These are phyloP conservation scores for Gymnocephalus cernua DNA, from an alignment of 2,113 vertebrate species.

Conservation along the genomic window DNA sequence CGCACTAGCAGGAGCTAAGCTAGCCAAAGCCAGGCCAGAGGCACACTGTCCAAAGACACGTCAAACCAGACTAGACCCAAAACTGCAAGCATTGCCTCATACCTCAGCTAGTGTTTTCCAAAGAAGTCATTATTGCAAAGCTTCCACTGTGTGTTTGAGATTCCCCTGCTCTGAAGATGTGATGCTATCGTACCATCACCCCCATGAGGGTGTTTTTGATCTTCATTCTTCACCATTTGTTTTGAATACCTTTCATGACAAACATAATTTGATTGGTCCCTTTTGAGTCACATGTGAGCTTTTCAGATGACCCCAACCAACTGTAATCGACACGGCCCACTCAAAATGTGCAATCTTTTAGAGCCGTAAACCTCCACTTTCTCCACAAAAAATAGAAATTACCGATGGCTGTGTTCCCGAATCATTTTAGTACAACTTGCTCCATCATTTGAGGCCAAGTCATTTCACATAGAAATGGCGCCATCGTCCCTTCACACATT, in stretches of 20 bases:
- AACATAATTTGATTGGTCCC: conserved; percentile 34
- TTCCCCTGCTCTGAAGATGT: background rate
- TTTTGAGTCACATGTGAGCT: conserved; percentile 11
- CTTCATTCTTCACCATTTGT: conserved; percentile 17
- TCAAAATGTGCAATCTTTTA: conserved; percentile 14
- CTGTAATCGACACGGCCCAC: background rate
- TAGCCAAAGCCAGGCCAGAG: conserved; percentile 17
- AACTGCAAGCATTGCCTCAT: conserved; percentile 14
- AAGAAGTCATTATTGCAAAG: conserved; percentile 26
- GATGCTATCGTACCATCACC: conserved; percentile 37
- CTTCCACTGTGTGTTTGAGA: conserved; percentile 28
- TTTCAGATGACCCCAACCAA: conserved; percentile 6
- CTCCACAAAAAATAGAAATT: background rate
- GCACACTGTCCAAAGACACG: background rate
- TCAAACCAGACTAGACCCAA: conserved; percentile 33
- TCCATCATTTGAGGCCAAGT: conserved; percentile 22
- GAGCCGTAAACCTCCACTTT: background rate
- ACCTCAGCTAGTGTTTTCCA: conserved; percentile 27
- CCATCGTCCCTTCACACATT: conserved; percentile 41
- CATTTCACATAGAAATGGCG: conserved; percentile 20
- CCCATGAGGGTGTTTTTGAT: conserved; percentile 39
- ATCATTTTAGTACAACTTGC: conserved; percentile 20
- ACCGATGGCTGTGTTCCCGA: background rate
- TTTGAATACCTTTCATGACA: conserved; percentile 50
- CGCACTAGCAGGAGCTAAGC: conserved; percentile 22